phyloP scores from a whole-genome alignment of 2,113 vertebrate genomes.

The Lipophrys pholis region DNA sequence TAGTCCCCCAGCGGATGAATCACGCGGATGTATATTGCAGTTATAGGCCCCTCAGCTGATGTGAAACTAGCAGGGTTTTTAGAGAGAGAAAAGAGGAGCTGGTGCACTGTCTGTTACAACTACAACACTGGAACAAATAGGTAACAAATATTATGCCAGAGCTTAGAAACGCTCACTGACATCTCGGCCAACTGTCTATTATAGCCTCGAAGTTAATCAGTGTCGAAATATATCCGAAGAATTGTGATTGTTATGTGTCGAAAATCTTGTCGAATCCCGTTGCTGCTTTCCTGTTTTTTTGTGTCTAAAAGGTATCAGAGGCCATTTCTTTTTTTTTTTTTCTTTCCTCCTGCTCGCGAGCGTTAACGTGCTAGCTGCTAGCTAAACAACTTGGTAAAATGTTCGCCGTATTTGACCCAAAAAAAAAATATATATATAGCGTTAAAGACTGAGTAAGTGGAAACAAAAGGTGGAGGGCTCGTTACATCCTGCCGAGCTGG shows the following conservation, averaged over 20 bases:
- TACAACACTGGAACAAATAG: conserved; percentile 86
- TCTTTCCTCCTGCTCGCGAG: conserved; percentile 55
- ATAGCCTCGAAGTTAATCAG: conserved; percentile 38
- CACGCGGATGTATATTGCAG: conserved; percentile 81
- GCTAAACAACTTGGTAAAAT: conserved; percentile 39
- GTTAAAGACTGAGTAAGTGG: background rate
- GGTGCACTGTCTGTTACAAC: conserved; percentile 85
- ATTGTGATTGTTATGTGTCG: conserved; percentile 53
- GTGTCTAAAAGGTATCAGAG: conserved; percentile 78
- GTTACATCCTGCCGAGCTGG: conserved; percentile 40
- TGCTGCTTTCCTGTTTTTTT: conserved; percentile 83
- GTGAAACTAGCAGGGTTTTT: conserved; percentile 71
- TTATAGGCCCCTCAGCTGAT: conserved; percentile 80
- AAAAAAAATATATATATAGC: no score
- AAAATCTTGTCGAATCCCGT: conserved; percentile 79
- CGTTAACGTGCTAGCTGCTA: conserved; percentile 55
- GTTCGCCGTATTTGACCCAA: conserved; percentile 15
- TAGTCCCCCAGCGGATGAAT: conserved; percentile 69
- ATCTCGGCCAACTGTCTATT: conserved; percentile 43
- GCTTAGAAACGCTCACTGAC: conserved; percentile 56
- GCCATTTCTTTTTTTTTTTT: conserved; percentile 83
- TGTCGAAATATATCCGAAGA: conserved; percentile 50
- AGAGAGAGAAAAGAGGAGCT: conserved; percentile 79
- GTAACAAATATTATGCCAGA: conserved; percentile 79
- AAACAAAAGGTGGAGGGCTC: background rate